Evolutionary conservation across 2,888 invertebrate species (phyloP).

Genomic region (Cylloceria caligata): DNA sequence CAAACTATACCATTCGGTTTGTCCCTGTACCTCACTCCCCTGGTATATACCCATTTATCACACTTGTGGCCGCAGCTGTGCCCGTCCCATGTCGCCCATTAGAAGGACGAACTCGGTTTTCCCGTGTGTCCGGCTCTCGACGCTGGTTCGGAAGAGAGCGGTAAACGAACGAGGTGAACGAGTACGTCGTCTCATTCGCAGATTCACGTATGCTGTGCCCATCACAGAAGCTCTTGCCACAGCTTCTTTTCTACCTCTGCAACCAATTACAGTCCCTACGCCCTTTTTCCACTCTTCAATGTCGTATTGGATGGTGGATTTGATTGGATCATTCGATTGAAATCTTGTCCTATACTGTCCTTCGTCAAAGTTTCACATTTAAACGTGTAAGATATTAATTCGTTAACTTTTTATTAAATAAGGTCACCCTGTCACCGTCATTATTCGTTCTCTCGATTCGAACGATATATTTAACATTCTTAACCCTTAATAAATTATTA

Average conservation of each 20-base stretch:
- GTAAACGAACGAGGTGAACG: slow-evolving; percentile 49
- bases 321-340: background rate
- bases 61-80: slow-evolving; percentile 76
- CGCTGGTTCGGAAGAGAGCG: slow-evolving; percentile 39
- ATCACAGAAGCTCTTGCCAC: slow-evolving; percentile 5
- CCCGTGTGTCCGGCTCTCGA: slow-evolving; percentile 67
- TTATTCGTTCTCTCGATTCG: background rate
- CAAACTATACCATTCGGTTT: slow-evolving; percentile 63
- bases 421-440: background rate
- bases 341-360: background rate
- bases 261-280: slow-evolving; percentile 35
- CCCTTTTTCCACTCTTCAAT: background rate
- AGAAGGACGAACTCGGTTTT: slow-evolving; percentile 70
- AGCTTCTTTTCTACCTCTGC: slow-evolving; percentile 25
- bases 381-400: background rate
- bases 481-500: background rate
- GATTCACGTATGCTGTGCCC: background rate
- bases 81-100: slow-evolving; percentile 75
- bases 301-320: background rate
- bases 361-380: background rate
- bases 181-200: slow-evolving; percentile 39
- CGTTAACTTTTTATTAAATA: background rate
- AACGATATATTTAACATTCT: background rate
- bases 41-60: slow-evolving; percentile 74
- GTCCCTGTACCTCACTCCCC: slow-evolving; percentile 41